A percentile compares a stretch with the other conserved stretches of the same genome.
Conservation (phyloP, 2,888 invertebrate species). For the Noctua pronuba region DNA sequence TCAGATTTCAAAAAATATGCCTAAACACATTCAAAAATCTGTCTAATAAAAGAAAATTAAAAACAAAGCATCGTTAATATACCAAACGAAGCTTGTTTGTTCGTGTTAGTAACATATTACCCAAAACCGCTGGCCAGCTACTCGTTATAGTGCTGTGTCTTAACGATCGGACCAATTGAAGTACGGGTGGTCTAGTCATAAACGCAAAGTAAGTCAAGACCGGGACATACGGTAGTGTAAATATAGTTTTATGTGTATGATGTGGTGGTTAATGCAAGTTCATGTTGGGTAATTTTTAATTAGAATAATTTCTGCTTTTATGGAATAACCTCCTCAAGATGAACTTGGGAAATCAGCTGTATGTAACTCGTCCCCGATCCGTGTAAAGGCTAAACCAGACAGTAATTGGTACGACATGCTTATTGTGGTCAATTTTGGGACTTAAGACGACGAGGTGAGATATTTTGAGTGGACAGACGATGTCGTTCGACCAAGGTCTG, state of each 20-base stretch:
- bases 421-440: no score
- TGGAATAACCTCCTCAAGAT: neutral
- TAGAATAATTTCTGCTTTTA: conserved; percentile 2
- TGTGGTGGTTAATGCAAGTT: conserved; percentile 53
- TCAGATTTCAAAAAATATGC: no score
- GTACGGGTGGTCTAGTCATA: conserved; percentile 82
- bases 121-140: conserved; percentile 66
- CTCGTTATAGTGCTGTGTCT: conserved; percentile 68
- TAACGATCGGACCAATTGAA: conserved; percentile 81
- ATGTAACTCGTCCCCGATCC: no score
- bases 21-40: neutral
- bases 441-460: no score
- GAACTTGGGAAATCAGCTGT: neutral
- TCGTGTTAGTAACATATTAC: conserved; percentile 69
- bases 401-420: no score
- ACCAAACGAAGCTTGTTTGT: conserved; percentile 47
- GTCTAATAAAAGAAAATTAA: conserved; percentile 51
- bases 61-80: conserved; percentile 62
- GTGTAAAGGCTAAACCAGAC: neutral
- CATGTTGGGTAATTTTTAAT: conserved; percentile 40
- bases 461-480: neutral
- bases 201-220: conserved; percentile 74
- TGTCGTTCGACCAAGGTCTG: neutral
- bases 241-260: conserved; percentile 75
- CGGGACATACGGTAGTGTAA: conserved; percentile 70